Conservation (phyloP, 2,797 vertebrate genomes). For the Naso thynnoides region DNA sequence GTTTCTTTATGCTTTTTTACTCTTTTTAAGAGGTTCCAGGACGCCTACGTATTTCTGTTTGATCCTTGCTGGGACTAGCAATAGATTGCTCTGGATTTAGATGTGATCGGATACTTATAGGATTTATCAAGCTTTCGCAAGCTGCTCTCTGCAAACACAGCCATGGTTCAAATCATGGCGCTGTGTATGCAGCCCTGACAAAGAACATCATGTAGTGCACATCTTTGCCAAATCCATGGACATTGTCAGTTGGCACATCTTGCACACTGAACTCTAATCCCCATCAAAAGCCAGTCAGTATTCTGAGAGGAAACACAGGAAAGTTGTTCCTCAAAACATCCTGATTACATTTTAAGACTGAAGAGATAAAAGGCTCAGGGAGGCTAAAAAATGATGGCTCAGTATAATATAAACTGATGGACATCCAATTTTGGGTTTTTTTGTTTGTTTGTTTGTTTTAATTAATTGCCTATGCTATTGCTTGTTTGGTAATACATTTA, state of each 20-base stretch:
- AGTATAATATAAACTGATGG: not conserved
- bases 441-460: too few species aligned
- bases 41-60: slow-evolving; percentile 54
- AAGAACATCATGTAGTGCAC: slow-evolving; percentile 77
- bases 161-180: slow-evolving; percentile 64
- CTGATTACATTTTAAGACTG: slow-evolving; percentile 60
- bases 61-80: slow-evolving; percentile 57
- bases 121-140: slow-evolving; percentile 81
- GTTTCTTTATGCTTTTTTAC: slow-evolving; percentile 37
- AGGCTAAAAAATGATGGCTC: slow-evolving; percentile 27
- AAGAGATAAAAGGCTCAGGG: slow-evolving; percentile 26
- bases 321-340: slow-evolving; percentile 63
- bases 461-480: too few species aligned
- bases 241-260: slow-evolving; percentile 79
- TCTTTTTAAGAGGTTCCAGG: slow-evolving; percentile 52
- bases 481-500: too few species aligned
- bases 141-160: slow-evolving; percentile 71
- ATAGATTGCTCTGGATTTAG: slow-evolving; percentile 77
- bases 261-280: slow-evolving; percentile 69
- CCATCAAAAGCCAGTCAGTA: slow-evolving; percentile 60
- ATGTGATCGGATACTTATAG: slow-evolving; percentile 75
- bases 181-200: slow-evolving; percentile 71
- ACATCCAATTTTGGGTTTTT: not conserved
- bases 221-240: slow-evolving; percentile 78
- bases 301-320: slow-evolving; percentile 52